A percentile compares a stretch with the other conserved stretches of the same genome.
These are phyloP conservation scores for Nemoura dubitans DNA, from an alignment of 2,888 invertebrate genomes.

Conservation along the genomic window DNA sequence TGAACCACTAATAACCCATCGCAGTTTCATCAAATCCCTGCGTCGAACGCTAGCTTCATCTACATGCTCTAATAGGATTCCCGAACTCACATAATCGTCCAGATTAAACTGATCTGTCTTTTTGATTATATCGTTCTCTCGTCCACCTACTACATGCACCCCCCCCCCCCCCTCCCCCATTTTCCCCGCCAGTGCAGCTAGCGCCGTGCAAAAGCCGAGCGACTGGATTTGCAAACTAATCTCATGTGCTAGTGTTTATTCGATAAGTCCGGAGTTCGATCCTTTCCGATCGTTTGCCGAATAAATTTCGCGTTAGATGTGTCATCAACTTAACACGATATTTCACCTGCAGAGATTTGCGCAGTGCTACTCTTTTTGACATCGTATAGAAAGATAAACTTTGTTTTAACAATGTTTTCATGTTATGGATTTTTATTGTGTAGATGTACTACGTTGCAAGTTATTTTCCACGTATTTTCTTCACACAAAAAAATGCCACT, in stretches of 20 bases:
- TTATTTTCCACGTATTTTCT: too few relatives aligned
- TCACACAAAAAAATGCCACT: too few relatives aligned
- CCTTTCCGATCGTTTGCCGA: neutral
- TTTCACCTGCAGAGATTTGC: too few relatives aligned
- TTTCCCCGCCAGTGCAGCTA: neutral
- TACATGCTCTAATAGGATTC: neutral
- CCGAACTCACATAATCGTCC: neutral
- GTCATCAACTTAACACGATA: neutral
- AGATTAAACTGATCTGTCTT: neutral
- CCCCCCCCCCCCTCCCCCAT: neutral
- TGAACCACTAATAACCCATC: neutral
- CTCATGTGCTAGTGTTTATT: neutral
- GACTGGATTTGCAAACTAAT: neutral
- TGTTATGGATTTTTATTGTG: too few relatives aligned
- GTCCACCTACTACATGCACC: neutral
- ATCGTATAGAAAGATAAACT: too few relatives aligned
- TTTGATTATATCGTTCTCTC: neutral
- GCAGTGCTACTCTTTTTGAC: too few relatives aligned
- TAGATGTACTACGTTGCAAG: too few relatives aligned
- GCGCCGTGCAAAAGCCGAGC: neutral
- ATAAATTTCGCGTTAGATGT: neutral
- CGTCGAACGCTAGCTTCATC: neutral
- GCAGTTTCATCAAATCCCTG: neutral
- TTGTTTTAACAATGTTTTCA: too few relatives aligned
- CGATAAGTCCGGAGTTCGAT: neutral